Percentiles rank a stretch among this genome's conserved stretches.
Evolutionary conservation across 2,888 invertebrate genomes (phyloP).

Genomic region (Phyto melanocephala): DNA sequence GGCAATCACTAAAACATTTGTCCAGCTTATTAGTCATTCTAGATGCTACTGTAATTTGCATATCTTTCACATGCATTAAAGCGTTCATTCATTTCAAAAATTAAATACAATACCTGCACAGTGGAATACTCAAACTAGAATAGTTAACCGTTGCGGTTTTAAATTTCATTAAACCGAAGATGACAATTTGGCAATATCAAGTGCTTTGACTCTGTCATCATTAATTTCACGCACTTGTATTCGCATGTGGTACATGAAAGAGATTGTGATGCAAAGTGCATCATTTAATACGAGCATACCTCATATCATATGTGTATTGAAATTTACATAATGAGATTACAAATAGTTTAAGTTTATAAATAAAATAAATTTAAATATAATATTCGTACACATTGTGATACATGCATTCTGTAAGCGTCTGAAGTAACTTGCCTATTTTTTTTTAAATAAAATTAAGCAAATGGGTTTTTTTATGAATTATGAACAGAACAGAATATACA

Average conservation of each 20-base stretch:
- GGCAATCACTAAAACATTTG: not conserved
- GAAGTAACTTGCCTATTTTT: no score
- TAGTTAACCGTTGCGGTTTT: conserved; percentile 19
- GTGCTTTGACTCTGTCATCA: conserved; percentile 19
- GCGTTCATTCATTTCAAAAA: not conserved
- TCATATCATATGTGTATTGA: conserved; percentile 24
- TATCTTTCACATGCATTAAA: conserved; percentile 5
- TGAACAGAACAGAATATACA: no score
- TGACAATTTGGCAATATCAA: conserved; percentile 58
- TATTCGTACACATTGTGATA: conserved; percentile 36
- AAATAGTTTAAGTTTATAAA: conserved; percentile 39
- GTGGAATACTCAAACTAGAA: conserved; percentile 29
- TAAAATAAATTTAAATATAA: conserved; percentile 5
- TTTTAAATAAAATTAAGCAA: no score
- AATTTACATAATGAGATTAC: conserved; percentile 28
- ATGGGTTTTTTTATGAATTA: no score
- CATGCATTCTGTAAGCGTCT: conserved; percentile 3
- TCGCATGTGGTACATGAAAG: not conserved
- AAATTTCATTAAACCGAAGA: conserved; percentile 58
- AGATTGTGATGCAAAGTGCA: conserved; percentile 37
- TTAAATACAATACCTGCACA: conserved; percentile 7
- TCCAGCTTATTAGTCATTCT: not conserved
- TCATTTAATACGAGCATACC: conserved; percentile 36
- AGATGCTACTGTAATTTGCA: conserved; percentile 23
- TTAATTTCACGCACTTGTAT: conserved; percentile 32